These are phyloP conservation scores for Toxotes lorentzi DNA, from an alignment of 2,797 vertebrate species.

Conservation along the genomic window DNA sequence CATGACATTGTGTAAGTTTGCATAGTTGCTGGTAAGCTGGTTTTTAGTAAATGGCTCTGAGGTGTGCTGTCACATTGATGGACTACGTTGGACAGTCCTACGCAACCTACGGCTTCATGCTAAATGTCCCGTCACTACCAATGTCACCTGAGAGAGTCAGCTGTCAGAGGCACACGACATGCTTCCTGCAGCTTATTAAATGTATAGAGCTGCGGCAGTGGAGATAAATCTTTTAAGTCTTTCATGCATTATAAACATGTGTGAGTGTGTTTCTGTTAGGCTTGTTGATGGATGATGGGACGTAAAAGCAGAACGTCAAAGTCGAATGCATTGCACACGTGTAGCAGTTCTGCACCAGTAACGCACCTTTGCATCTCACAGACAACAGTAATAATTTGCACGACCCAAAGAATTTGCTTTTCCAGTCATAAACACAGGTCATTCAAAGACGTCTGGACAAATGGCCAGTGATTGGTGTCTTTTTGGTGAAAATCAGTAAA, in stretches of 20 bases:
- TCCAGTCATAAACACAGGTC: too few species aligned
- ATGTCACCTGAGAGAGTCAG: constrained; percentile 53
- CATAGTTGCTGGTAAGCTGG: constrained; percentile 10
- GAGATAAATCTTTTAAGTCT: constrained; percentile 23
- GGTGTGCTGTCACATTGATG: constrained; percentile 51
- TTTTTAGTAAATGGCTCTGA: constrained; percentile 51
- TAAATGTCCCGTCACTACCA: constrained; percentile 53
- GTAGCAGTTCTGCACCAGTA: too few species aligned
- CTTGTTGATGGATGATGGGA: too few species aligned
- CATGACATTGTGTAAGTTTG: constrained; percentile 6
- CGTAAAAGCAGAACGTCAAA: too few species aligned
- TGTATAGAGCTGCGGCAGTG: constrained; percentile 3
- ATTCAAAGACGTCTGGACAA: too few species aligned
- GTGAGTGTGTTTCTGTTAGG: constrained; percentile 24
- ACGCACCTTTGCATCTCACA: too few species aligned
- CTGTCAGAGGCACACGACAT: constrained; percentile 30
- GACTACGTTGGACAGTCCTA: constrained; percentile 37
- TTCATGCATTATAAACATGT: constrained; percentile 21
- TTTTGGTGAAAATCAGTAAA: neutral
- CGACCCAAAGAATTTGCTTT: too few species aligned
- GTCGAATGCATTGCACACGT: too few species aligned
- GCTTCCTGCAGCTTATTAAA: constrained; percentile 51
- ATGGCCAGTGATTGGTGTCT: too few species aligned
- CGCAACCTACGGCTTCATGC: constrained; percentile 42
- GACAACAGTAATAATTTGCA: too few species aligned